Conservation (phyloP, 2,888 invertebrate species). For the Capitulum mitella region DNA sequence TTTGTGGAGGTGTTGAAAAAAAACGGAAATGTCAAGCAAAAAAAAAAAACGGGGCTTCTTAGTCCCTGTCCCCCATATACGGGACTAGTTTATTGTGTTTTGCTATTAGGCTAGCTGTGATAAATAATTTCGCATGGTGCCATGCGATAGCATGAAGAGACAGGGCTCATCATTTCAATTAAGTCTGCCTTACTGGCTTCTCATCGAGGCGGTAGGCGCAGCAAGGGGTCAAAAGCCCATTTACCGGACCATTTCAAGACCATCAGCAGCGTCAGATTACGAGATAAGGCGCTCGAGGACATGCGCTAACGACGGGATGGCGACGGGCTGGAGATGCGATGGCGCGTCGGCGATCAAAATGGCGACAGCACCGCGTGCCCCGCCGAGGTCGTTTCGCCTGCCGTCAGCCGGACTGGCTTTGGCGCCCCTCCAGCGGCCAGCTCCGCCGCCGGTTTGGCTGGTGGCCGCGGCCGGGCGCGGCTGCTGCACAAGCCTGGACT, state of each 20-base stretch:
- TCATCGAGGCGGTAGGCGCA: not conserved
- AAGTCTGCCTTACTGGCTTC: too few species aligned
- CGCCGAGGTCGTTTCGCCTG: not conserved
- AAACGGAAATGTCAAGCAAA: too few species aligned
- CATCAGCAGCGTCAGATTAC: conserved; percentile 2
- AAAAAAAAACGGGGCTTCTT: too few species aligned
- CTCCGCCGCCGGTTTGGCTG: not conserved
- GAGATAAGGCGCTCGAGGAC: not conserved
- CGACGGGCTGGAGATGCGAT: too few species aligned
- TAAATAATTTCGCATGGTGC: too few species aligned
- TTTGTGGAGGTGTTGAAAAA: too few species aligned
- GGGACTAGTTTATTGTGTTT: too few species aligned
- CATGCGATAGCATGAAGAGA: too few species aligned
- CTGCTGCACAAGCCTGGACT: too few species aligned
- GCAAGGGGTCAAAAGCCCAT: not conserved
- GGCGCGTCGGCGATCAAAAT: not conserved
- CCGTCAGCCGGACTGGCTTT: not conserved
- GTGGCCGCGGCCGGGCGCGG: not conserved
- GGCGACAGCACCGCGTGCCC: not conserved
- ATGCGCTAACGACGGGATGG: not conserved
- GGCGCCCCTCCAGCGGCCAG: not conserved
- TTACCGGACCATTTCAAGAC: conserved; percentile 1
- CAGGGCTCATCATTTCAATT: too few species aligned
- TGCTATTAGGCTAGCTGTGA: too few species aligned
- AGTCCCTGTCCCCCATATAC: too few species aligned